Base-by-base conservation (phyloP, 2,888 invertebrate species). In the Camptogramma bilineatum region DNA sequence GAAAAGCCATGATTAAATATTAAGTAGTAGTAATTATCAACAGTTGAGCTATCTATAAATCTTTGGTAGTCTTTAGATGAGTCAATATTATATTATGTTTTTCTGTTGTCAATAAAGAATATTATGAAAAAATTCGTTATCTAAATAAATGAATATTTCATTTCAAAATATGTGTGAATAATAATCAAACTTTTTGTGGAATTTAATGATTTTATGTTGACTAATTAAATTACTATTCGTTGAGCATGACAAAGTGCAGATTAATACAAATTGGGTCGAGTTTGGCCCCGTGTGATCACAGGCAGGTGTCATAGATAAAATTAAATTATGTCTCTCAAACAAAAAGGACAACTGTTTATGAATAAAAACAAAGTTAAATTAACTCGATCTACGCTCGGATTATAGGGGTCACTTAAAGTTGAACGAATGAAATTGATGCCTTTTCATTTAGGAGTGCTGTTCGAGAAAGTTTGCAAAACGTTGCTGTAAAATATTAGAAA, bases 301-400 rank as follows among this genome's bases (percentile, higher is more conserved):
- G 70, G 64, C 81, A 81, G 79, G 79, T 81, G 80, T 61, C 70
- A 68, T 68, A 52, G 63, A 58, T 66, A 69, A 73, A 78, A 80
- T 79, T 76, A 77, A 77, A 74, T 71, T 66, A 78, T 74, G 74
- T 76, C 71, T 73, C 74, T 65, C 71, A 68, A 76, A 78, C 76
- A 76, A 78, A 78, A 78, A 71, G 74, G 72, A 70, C 68, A 62
- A 63, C 68, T 76, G 77, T 78, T 80, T 81, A 76, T 75, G 72
- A 77, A 78, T 70, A 70, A 68, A 70, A 75, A 71, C 72, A 73
- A 76, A 73, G 70, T 74, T 73, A 68, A 68, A 71, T 73, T 70
- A 75, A 73, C 67, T 69, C 66, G 60, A 66, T 69, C 62, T 66
- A 60, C 54, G 57, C 66, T 68, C 46, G 47, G 64, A 69, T 72